phyloP scores from a whole-genome alignment of 2,888 invertebrate species.

The Meliscaeva auricollis region DNA sequence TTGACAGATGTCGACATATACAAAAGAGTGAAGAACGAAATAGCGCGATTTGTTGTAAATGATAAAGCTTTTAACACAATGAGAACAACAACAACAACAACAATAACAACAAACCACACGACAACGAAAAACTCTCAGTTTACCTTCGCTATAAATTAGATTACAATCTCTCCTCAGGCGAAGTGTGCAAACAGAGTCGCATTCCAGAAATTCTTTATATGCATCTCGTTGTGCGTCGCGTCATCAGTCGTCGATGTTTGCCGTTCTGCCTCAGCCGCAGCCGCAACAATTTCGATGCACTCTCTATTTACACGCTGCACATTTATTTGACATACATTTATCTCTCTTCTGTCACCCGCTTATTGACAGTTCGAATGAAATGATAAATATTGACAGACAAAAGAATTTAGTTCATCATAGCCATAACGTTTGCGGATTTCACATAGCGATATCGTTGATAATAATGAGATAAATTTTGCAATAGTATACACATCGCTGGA shows the following conservation, averaged over 20 bases:
- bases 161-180: slow-evolving; percentile 53
- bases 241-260: slow-evolving; percentile 4
- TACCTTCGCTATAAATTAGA: slow-evolving; percentile 70
- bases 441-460: slow-evolving; percentile 31
- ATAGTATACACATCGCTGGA: not conserved
- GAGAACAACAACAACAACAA: slow-evolving; percentile 3
- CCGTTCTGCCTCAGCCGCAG: not conserved
- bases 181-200: slow-evolving; percentile 52
- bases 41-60: slow-evolving; percentile 47
- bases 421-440: slow-evolving; percentile 67
- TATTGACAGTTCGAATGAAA: slow-evolving; percentile 71
- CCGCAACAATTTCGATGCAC: slow-evolving; percentile 33
- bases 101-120: slow-evolving; percentile 20
- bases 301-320: slow-evolving; percentile 60
- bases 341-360: slow-evolving; percentile 61
- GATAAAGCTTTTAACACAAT: slow-evolving; percentile 43
- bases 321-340: slow-evolving; percentile 68
- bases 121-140: slow-evolving; percentile 48
- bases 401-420: slow-evolving; percentile 73
- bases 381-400: slow-evolving; percentile 74
- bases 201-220: slow-evolving; percentile 63
- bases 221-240: slow-evolving; percentile 34
- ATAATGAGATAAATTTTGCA: slow-evolving; percentile 58
- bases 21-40: slow-evolving; percentile 29
- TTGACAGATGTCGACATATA: slow-evolving; percentile 54